A percentile compares a stretch with the other conserved stretches of the same genome.
Conservation (phyloP, 2,113 vertebrate genomes). For the Antidorcas marsupialis region DNA sequence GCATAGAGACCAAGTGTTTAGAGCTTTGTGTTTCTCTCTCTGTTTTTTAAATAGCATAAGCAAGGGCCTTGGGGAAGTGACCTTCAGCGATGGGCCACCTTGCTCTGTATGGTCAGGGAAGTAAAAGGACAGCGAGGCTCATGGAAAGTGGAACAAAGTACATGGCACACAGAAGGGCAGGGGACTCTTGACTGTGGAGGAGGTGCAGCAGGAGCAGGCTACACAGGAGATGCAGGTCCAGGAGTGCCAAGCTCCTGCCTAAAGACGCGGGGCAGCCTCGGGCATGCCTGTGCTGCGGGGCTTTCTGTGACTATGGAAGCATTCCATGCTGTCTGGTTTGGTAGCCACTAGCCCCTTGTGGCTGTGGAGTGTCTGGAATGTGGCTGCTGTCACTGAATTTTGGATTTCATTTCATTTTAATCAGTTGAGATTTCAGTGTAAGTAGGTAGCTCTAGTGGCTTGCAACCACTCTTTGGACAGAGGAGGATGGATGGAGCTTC, state of each 20-base stretch:
- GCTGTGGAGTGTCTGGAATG: not conserved
- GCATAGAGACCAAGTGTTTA: not conserved
- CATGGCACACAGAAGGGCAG: not conserved
- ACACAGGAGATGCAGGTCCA: rapidly evolving
- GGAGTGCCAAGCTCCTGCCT: not conserved
- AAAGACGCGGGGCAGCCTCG: not conserved
- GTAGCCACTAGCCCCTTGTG: not conserved
- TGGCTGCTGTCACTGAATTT: not conserved
- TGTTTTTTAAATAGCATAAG: not conserved
- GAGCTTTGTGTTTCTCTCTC: not conserved
- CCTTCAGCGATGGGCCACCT: not conserved
- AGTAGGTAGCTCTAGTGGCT: not conserved
- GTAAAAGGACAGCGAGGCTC: rapidly evolving
- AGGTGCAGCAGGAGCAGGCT: not conserved
- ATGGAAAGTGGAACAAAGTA: no score
- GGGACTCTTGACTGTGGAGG: rapidly evolving
- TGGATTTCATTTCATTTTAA: not conserved
- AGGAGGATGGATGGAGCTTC: not conserved
- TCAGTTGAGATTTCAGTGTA: not conserved
- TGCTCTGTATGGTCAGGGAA: not conserved
- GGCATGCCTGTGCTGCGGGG: not conserved
- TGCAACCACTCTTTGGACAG: not conserved
- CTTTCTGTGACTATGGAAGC: not conserved
- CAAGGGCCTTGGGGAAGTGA: not conserved
- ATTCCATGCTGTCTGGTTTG: not conserved